Conservation (phyloP, 2,113 vertebrate genomes). For the Sylvilagus bachmani region DNA sequence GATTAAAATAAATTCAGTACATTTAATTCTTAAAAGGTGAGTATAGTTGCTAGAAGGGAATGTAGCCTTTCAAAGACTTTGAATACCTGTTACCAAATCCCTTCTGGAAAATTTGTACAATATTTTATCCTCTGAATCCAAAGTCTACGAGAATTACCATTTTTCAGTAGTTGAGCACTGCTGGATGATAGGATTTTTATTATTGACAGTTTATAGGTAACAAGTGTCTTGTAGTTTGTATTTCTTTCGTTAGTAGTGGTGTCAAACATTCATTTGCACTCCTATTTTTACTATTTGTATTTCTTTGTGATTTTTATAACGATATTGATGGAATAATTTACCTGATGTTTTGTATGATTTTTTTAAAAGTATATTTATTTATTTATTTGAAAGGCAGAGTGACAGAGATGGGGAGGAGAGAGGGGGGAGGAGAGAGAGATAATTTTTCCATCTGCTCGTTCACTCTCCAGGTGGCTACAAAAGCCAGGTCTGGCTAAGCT, state of each 20-base stretch:
- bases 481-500: too few species aligned
- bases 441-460: too few species aligned
- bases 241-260: conserved; percentile 14
- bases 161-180: neutral
- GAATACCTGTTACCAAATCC: neutral
- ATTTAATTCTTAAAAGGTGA: neutral
- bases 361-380: too few species aligned
- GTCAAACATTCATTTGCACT: neutral
- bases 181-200: neutral
- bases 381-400: too few species aligned
- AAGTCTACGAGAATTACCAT: neutral
- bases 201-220: neutral
- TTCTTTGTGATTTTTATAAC: conserved; percentile 38
- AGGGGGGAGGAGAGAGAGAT: too few species aligned
- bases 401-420: too few species aligned
- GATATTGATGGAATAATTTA: neutral
- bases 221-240: neutral
- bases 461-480: too few species aligned
- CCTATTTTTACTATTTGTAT: neutral
- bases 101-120: neutral
- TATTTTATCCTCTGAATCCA: neutral
- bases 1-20: conserved; percentile 3
- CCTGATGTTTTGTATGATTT: neutral
- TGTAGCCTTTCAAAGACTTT: neutral
- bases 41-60: neutral